A percentile compares a stretch with the other conserved stretches of the same genome.
phyloP scores from a whole-genome alignment of 2,888 invertebrate species.

The Agriopis leucophaearia region DNA sequence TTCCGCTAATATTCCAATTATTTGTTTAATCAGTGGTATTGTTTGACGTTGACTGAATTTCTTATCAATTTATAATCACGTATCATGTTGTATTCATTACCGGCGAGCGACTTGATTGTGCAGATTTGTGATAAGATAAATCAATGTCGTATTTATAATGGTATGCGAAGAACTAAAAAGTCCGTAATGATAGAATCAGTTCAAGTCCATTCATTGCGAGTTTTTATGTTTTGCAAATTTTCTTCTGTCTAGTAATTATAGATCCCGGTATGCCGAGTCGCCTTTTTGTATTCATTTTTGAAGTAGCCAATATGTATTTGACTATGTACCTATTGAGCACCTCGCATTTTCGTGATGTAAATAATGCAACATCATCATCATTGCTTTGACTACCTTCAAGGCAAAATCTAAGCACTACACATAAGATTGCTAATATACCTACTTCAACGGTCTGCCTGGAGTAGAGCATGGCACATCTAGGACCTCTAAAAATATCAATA shows the following conservation, averaged over 20 bases:
- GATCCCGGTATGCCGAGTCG: too few species aligned
- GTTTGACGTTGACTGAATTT: slow-evolving; percentile 48
- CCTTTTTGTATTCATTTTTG: too few species aligned
- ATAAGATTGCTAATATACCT: neutral
- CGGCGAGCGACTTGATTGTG: slow-evolving; percentile 58
- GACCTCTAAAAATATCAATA: neutral
- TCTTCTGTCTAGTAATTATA: too few species aligned
- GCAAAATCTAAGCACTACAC: neutral
- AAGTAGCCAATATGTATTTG: too few species aligned
- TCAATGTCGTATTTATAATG: slow-evolving; percentile 16
- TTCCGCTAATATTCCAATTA: slow-evolving; percentile 30
- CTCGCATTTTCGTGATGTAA: too few species aligned
- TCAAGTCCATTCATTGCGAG: too few species aligned
- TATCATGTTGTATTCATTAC: slow-evolving; percentile 53
- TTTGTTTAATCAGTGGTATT: slow-evolving; percentile 49
- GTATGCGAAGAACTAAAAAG: slow-evolving; percentile 7
- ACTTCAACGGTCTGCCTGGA: neutral
- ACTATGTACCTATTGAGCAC: too few species aligned
- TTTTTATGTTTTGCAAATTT: too few species aligned
- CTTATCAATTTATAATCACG: slow-evolving; percentile 50
- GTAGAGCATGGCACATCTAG: neutral
- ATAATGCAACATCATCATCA: too few species aligned
- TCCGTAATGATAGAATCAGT: neutral
- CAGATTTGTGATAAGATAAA: slow-evolving; percentile 60
- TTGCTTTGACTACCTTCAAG: too few species aligned